Conservation (phyloP, 2,113 vertebrate genomes). For the Circaetus gallicus region DNA sequence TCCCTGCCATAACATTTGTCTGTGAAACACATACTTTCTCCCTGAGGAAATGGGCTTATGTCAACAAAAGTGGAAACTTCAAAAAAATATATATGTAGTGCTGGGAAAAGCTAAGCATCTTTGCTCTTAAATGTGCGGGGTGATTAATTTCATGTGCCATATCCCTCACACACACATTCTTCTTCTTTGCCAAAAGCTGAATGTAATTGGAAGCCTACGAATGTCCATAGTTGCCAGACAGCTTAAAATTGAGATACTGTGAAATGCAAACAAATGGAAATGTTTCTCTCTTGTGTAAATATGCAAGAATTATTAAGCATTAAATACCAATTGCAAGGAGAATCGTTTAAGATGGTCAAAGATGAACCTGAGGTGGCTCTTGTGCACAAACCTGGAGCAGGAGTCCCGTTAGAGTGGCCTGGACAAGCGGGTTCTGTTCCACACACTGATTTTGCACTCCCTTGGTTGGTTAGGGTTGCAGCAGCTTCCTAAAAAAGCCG, state of each 20-base stretch:
- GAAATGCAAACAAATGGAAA: conserved; percentile 52
- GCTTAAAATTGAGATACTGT: conserved; percentile 22
- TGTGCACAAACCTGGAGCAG: background rate
- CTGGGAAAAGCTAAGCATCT: conserved; percentile 2
- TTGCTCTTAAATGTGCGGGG: background rate
- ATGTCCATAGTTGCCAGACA: conserved; percentile 11
- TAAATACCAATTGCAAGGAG: background rate
- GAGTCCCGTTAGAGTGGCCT: background rate
- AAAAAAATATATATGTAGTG: background rate
- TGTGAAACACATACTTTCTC: conserved; percentile 14
- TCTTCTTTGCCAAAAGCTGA: conserved; percentile 38
- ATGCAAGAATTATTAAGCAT: background rate
- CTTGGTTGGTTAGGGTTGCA: background rate
- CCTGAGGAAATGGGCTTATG: conserved; percentile 23
- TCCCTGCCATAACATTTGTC: conserved; percentile 32
- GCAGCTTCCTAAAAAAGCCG: background rate
- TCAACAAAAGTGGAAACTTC: conserved; percentile 38
- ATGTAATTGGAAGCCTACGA: conserved; percentile 7
- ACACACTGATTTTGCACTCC: background rate
- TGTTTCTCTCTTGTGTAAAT: background rate
- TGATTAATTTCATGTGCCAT: conserved; percentile 29
- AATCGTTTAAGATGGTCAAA: background rate
- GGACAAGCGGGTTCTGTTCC: background rate
- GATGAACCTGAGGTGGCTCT: background rate
- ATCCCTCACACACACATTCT: conserved; percentile 14